Evolutionary conservation across 2,888 invertebrate species (phyloP).

Genomic region (Melieria crassipennis): DNA sequence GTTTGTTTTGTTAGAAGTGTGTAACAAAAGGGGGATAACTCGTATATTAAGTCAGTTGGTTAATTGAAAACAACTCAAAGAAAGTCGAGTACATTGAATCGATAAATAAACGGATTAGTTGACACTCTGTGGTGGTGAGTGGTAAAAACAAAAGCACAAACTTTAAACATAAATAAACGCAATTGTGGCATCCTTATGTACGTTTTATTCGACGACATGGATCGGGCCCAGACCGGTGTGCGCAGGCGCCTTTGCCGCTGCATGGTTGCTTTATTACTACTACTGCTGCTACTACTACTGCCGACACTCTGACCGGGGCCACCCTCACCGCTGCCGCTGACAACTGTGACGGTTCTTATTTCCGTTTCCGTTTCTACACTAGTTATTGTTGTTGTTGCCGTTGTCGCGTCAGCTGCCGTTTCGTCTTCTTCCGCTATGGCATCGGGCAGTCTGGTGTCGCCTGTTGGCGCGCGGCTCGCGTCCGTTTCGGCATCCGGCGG

Average conservation of each 20-base stretch:
- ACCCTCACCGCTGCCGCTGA: slow-evolving; percentile 32
- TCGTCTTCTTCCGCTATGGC: background rate
- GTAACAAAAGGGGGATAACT: slow-evolving; percentile 23
- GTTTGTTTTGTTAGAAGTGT: slow-evolving; percentile 5
- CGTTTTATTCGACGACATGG: slow-evolving; percentile 70
- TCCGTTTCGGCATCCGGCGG: slow-evolving; percentile 57
- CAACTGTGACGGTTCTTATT: slow-evolving; percentile 32
- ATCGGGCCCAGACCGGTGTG: slow-evolving; percentile 85
- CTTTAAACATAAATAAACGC: background rate
- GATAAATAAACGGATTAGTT: background rate
- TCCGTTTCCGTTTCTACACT: slow-evolving; percentile 19
- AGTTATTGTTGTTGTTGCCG: slow-evolving; percentile 9
- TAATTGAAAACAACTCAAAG: slow-evolving; percentile 19
- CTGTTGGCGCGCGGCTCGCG: background rate
- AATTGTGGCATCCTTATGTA: slow-evolving; percentile 48
- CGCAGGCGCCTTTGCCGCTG: slow-evolving; percentile 79
- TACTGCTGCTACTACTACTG: slow-evolving; percentile 64
- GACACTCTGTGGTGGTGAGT: background rate
- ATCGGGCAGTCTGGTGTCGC: slow-evolving; percentile 10
- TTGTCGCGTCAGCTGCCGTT: background rate
- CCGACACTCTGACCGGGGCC: slow-evolving; percentile 47
- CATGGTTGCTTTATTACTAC: slow-evolving; percentile 68
- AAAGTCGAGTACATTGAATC: slow-evolving; percentile 13
- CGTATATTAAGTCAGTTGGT: slow-evolving; percentile 23
- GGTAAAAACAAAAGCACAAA: background rate